Evolutionary conservation across 92 coral and sea anemone genomes (phyloP), one percentile per base, ranked within the genome.

Genomic region (Bergia sp.): DNA sequence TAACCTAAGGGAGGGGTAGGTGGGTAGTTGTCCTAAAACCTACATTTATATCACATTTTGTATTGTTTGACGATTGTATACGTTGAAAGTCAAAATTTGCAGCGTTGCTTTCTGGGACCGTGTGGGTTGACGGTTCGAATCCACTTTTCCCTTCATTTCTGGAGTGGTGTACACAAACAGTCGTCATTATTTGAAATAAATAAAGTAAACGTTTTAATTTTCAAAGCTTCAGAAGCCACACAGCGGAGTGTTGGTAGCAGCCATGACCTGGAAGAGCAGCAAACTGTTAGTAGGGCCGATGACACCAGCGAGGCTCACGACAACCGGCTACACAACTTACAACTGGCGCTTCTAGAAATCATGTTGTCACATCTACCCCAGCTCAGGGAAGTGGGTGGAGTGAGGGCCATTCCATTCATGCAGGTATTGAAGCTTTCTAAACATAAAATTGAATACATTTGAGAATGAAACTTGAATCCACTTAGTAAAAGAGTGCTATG

Each of bases 391-490:
- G 96, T 95, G 3, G 96, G 94, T 21, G 99, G 99, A 20, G 96
- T 97, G n/a, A 95, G 95, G 79, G 97, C 99, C 20, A 97, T 97
- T 67, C 99, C 99, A 1, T 95, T 93, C 85, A 97, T 97, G 99
- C 99, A 97, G 98, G 99, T 97, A 45, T 16, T 88, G 37, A 13
- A 43, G 11, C n/a, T 3, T 41, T 39, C 49, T 11, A 37, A 41
- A 7, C 45, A 36, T 38, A 45, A 77, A 21, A 1, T 16, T 16
- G 3, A 29, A 43, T 85, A 20, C 15, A 3, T 20, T 29, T 29
- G 29, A 29, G 29, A 29, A 29, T 29, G 29, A 29, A 29, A 29
- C 29, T 29, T 29, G 29, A 29, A 29, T 29, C 29, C 29, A 29
- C 29, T 29, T 29, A 29, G 29, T 29, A 29, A 29, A 29, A 29